These are phyloP conservation scores for Takifugu bimaculatus DNA, from an alignment of 2,113 vertebrate species.

Conservation along the genomic window DNA sequence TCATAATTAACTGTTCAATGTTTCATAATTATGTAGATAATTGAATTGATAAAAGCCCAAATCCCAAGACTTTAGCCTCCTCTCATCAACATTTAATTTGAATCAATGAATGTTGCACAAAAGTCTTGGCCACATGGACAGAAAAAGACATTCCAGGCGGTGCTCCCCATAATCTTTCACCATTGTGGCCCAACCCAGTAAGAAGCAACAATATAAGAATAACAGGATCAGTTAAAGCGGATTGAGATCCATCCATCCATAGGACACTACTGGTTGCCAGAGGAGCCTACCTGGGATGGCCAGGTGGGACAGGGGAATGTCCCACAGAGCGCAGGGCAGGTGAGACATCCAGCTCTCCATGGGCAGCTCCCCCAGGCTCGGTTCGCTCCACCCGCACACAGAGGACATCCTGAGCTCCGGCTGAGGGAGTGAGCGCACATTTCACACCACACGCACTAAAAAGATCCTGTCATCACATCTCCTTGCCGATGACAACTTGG, in stretches of 20 bases:
- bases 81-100: background rate
- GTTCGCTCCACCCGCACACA: slow-evolving; percentile 25
- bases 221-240: too few species aligned
- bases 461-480: background rate
- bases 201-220: too few species aligned
- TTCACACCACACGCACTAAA: background rate
- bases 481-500: background rate
- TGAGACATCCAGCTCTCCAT: slow-evolving; percentile 84
- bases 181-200: too few species aligned
- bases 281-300: slow-evolving; percentile 83
- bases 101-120: background rate
- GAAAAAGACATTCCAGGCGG: too few species aligned
- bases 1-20: too few species aligned
- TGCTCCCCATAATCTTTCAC: too few species aligned
- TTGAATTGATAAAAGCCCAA: too few species aligned
- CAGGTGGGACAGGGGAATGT: slow-evolving; percentile 80
- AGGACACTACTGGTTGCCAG: background rate
- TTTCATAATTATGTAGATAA: too few species aligned
- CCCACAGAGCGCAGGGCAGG: slow-evolving; percentile 80
- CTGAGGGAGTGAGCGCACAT: background rate
- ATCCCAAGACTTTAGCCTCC: too few species aligned
- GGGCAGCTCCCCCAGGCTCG: slow-evolving; percentile 57
- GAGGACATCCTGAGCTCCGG: slow-evolving; percentile 49
- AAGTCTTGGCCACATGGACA: too few species aligned
- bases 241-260: background rate